A percentile compares a stretch with the other conserved stretches of the same genome.
Conservation (phyloP, 2,113 vertebrate species). For the Nicator chloris region DNA sequence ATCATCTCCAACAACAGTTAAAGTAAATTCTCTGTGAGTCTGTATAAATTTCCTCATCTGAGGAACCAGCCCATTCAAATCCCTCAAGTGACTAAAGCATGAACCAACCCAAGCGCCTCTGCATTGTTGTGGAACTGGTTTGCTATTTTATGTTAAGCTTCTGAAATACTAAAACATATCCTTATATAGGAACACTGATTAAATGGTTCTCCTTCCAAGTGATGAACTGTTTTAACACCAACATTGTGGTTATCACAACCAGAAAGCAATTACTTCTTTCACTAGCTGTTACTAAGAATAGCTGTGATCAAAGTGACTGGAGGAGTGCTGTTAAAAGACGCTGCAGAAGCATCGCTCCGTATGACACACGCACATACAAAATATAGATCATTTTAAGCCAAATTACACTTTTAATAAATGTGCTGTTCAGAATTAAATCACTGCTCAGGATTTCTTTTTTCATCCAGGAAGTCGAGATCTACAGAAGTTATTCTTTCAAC, state of each 20-base stretch:
- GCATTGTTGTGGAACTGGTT: neutral
- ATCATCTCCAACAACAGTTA: constrained; percentile 6
- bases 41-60: neutral
- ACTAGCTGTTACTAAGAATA: constrained; percentile 51
- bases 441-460: neutral
- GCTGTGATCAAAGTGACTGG: constrained; percentile 34
- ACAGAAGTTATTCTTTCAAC: neutral
- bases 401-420: neutral
- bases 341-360: neutral
- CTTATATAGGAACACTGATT: constrained; percentile 24
- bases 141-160: neutral
- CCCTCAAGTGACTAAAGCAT: constrained; percentile 49
- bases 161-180: constrained; percentile 4
- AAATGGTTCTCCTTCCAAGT: constrained; percentile 13
- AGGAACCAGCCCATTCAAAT: constrained; percentile 21
- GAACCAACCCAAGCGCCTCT: constrained; percentile 32
- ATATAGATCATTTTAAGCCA: neutral
- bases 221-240: constrained; percentile 38
- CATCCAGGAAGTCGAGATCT: neutral
- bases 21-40: neutral
- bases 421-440: neutral
- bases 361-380: neutral
- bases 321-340: constrained; percentile 25
- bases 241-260: constrained; percentile 30
- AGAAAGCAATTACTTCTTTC: constrained; percentile 51